phyloP scores from a whole-genome alignment of 2,113 vertebrate genomes.

The Hippoglossus stenolepis region DNA sequence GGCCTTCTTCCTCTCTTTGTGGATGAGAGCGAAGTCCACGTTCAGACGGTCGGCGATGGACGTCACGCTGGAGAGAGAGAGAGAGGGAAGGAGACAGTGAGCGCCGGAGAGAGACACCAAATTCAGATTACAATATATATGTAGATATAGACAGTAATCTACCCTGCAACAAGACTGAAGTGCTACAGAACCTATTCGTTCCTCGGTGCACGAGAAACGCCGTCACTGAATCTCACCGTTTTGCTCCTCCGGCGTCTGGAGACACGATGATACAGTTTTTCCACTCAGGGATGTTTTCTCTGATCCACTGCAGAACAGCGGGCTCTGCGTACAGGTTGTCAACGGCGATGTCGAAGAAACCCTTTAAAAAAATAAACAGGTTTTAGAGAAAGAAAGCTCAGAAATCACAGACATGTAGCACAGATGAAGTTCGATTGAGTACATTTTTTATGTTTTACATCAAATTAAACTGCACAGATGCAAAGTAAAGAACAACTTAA shows the following conservation, averaged over 20 bases:
- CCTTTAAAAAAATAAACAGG: slow-evolving; percentile 74
- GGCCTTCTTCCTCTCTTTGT: slow-evolving; percentile 96
- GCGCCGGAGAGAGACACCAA: too few relatives aligned
- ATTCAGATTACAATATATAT: too few relatives aligned
- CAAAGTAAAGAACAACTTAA: too few relatives aligned
- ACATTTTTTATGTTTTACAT: neutral
- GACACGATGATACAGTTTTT: slow-evolving; percentile 94
- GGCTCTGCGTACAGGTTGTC: slow-evolving; percentile 97
- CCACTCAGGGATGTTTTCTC: slow-evolving; percentile 93
- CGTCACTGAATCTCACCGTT: slow-evolving; percentile 82
- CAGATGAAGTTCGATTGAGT: too few relatives aligned
- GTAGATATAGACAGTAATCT: too few relatives aligned
- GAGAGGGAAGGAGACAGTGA: neutral
- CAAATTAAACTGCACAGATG: too few relatives aligned
- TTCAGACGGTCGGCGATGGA: slow-evolving; percentile 95
- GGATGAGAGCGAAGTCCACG: slow-evolving; percentile 96
- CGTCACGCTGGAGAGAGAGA: slow-evolving; percentile 85
- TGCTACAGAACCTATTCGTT: too few relatives aligned
- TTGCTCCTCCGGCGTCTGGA: slow-evolving; percentile 94
- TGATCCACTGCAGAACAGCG: slow-evolving; percentile 94
- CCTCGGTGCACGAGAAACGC: neutral
- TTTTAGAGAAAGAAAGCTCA: too few relatives aligned
- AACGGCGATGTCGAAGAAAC: slow-evolving; percentile 97
- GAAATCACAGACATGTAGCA: too few relatives aligned
- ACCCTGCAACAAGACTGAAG: too few relatives aligned